Evolutionary conservation across 2,888 invertebrate genomes (phyloP), one percentile per base, ranked within the genome.

Genomic region (Rugalucina vietnamica): DNA sequence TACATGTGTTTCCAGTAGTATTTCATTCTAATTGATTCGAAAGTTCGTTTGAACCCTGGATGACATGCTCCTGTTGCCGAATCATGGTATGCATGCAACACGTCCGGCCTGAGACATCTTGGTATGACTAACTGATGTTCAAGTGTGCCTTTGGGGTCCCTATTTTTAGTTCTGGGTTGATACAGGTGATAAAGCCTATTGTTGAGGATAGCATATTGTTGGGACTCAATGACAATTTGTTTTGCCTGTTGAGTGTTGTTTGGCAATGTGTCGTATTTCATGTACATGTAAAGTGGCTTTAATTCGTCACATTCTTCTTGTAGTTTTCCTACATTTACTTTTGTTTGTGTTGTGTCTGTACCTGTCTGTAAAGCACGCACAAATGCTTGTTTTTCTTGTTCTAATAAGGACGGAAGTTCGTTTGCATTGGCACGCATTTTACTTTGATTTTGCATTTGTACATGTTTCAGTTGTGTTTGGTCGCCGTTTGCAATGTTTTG

Each of bases 191-290:
- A 74, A n/a, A 54, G 14, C n/a, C 36, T 74, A 1, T 10, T 27
- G 36, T 74, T 74, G 32, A 74, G 36, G 12, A 74, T 3, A n/a
- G 32, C 34, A 27, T 74, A 54, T 54, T 74, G 74, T 34, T 54
- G 50, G 18, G 54, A 4, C 36, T 74, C 74, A n/a, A 34, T n/a
- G 14, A 74, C 36, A 5, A 74, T n/a, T 36, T 57, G 18, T 36
- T 21, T 74, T n/a, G 54, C 34, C 36, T 14, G 4, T 34, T 32
- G 32, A 24, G 4, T 18, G 32, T 34, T 32, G 5, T 32, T 3
- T 10, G 65, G 65, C 21, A 65, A 34, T 65, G 21, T 5, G 3
- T 29, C 18, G 21, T 34, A 4, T 1, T 12, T 1, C 24, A 65
- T 18, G 24, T 65, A 65, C 21, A 10, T 18, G 34, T 65, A 65